Percentiles rank a stretch among this genome's conserved stretches.
These are phyloP conservation scores for Leptinotarsa tumamoca DNA, from an alignment of 2,888 invertebrate species.

Conservation along the genomic window DNA sequence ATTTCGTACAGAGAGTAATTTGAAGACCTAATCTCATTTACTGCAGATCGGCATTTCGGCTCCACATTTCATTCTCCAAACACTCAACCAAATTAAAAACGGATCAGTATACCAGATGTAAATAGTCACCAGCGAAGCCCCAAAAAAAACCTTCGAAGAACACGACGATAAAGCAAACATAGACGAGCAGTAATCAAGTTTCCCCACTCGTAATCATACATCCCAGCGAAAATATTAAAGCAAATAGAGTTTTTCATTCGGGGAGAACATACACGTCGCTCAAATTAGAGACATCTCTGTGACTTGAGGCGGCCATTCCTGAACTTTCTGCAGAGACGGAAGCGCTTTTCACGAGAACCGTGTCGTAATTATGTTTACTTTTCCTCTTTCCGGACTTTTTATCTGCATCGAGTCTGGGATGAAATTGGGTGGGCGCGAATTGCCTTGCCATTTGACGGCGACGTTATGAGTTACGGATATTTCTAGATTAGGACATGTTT, in stretches of 20 bases:
- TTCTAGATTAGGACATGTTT: background rate
- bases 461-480: conserved; percentile 12
- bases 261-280: conserved; percentile 32
- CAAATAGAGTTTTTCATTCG: conserved; percentile 34
- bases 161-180: conserved; percentile 27
- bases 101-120: background rate
- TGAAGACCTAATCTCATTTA: too few relatives aligned
- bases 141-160: background rate
- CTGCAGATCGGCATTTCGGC: too few relatives aligned
- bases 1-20: too few relatives aligned
- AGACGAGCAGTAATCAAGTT: conserved; percentile 35
- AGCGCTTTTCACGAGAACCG: conserved; percentile 32
- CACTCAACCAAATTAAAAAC: background rate
- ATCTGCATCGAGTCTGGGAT: conserved; percentile 23
- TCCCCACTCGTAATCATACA: conserved; percentile 33
- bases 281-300: conserved; percentile 44
- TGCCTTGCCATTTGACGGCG: conserved; percentile 14
- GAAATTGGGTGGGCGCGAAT: conserved; percentile 6
- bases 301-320: conserved; percentile 45
- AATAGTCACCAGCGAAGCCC: background rate
- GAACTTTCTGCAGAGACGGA: conserved; percentile 46
- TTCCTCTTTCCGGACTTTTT: conserved; percentile 50
- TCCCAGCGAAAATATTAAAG: conserved; percentile 35
- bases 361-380: conserved; percentile 55
- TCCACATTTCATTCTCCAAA: background rate